Percentiles rank a stretch among this genome's conserved stretches.
Conservation (phyloP, 53 echinoderm and acorn worm species). For the Paracentrotus lividus region DNA sequence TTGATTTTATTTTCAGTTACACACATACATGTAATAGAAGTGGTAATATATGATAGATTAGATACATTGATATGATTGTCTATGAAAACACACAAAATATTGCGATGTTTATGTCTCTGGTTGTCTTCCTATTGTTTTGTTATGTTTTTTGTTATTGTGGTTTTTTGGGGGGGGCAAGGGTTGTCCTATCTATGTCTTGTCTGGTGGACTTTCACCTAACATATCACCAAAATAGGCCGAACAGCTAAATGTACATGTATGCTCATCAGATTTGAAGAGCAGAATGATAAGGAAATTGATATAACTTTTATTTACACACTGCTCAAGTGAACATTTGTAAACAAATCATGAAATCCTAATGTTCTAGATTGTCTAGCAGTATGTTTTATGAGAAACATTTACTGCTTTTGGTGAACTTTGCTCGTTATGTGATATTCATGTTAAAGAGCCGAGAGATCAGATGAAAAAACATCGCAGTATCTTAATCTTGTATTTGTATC, state of each 20-base stretch:
- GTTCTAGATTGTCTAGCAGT: background rate
- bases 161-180: background rate
- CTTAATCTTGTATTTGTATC: background rate
- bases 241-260: background rate
- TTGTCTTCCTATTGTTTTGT: background rate
- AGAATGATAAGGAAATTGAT: background rate
- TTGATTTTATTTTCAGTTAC: no score
- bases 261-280: background rate
- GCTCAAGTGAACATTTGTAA: background rate
- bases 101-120: background rate
- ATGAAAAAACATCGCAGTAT: conserved; percentile 12
- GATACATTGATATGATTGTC: no score
- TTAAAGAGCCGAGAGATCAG: background rate
- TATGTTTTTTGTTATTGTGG: background rate
- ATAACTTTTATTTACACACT: background rate
- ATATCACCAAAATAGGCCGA: background rate
- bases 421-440: background rate
- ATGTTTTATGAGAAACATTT: background rate
- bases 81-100: no score
- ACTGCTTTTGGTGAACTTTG: background rate
- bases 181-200: background rate
- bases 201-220: conserved; percentile 24
- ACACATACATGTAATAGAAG: no score
- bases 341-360: background rate
- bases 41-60: no score